Evolutionary conservation across 92 coral and sea anemone genomes (phyloP).

Genomic region (Umimayanthus chanpuru): DNA sequence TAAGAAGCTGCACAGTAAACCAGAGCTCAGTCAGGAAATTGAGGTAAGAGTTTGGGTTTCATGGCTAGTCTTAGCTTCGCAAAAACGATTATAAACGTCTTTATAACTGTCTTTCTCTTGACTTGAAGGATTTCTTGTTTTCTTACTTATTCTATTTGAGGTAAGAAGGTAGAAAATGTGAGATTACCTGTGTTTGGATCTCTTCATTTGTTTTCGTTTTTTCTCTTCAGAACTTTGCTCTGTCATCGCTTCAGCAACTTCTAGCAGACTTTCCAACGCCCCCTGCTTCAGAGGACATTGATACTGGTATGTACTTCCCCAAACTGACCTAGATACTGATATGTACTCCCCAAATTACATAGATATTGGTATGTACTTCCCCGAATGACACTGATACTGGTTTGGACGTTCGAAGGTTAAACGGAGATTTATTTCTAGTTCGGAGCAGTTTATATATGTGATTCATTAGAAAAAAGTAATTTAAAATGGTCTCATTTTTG

Average conservation of each 20-base stretch:
- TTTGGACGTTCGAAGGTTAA: too few relatives aligned
- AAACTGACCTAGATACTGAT: too few relatives aligned
- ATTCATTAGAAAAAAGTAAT: too few relatives aligned
- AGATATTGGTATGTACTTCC: constrained; percentile 49
- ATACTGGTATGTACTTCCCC: too few relatives aligned
- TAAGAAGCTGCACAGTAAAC: constrained; percentile 86
- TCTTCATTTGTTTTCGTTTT: not conserved
- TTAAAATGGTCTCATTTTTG: too few relatives aligned
- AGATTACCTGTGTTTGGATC: not conserved
- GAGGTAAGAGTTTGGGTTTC: constrained; percentile 64
- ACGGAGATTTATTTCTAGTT: too few relatives aligned
- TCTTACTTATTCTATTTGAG: too few relatives aligned
- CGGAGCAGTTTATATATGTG: too few relatives aligned
- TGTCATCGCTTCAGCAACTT: constrained; percentile 59
- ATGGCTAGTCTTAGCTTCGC: too few relatives aligned
- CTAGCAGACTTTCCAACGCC: constrained; percentile 63
- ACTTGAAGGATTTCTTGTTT: not conserved
- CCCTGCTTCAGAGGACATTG: constrained; percentile 51
- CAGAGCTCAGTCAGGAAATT: constrained; percentile 81
- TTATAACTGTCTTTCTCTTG: not conserved
- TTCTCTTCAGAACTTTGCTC: constrained; percentile 54
- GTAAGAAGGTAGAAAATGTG: not conserved
- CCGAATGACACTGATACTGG: too few relatives aligned
- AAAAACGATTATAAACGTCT: too few relatives aligned
- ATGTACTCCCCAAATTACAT: constrained; percentile 35